These are phyloP conservation scores for Stenodema calcarata DNA, from an alignment of 2,888 invertebrate species.

Conservation along the genomic window DNA sequence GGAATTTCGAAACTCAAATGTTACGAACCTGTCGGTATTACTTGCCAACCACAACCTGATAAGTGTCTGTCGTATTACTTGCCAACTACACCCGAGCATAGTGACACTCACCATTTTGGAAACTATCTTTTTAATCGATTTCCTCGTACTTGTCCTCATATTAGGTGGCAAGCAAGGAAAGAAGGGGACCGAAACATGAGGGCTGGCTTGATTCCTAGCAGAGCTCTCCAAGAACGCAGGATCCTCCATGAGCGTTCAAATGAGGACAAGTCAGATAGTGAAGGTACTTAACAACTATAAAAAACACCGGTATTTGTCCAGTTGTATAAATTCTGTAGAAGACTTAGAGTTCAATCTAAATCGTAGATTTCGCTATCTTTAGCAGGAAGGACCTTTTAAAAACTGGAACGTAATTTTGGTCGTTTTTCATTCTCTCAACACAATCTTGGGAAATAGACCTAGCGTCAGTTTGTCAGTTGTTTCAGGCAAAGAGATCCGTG, in stretches of 20 bases:
- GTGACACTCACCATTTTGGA: too few relatives aligned
- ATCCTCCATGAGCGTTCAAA: conserved; percentile 79
- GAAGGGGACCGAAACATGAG: conserved; percentile 90
- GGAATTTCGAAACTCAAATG: too few relatives aligned
- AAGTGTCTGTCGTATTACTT: too few relatives aligned
- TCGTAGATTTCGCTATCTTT: neutral
- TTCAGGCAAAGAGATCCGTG: too few relatives aligned
- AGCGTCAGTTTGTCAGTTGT: neutral
- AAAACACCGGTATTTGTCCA: neutral
- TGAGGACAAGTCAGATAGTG: conserved; percentile 64
- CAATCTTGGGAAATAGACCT: neutral
- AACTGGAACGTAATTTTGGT: neutral
- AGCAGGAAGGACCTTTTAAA: neutral
- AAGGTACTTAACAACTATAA: conserved; percentile 45
- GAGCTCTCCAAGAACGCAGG: conserved; percentile 86
- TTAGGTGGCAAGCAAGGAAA: conserved; percentile 88
- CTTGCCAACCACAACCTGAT: too few relatives aligned
- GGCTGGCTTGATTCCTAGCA: conserved; percentile 93
- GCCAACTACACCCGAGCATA: too few relatives aligned
- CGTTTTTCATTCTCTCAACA: neutral
- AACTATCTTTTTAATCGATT: too few relatives aligned
- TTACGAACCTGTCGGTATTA: too few relatives aligned
- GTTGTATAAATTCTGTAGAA: neutral
- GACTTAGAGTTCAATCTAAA: neutral
- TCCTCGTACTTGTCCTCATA: too few relatives aligned